Evolutionary conservation across 2,797 vertebrate genomes (phyloP).

Genomic region (Xenopus petersii): DNA sequence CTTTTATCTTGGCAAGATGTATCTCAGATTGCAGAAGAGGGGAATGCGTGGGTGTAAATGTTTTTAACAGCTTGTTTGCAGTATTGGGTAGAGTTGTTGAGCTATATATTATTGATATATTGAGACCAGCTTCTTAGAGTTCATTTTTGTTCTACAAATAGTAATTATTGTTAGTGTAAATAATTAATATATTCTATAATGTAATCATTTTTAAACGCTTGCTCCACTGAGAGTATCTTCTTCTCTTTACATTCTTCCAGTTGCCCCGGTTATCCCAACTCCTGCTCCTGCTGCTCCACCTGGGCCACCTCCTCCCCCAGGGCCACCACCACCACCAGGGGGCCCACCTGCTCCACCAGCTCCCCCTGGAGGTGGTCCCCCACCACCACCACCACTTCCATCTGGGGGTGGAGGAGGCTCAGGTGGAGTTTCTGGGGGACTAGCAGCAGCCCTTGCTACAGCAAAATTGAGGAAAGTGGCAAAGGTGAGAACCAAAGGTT

Average conservation of each 20-base stretch:
- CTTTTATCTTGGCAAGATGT: too few species aligned
- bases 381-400: constrained; percentile 78
- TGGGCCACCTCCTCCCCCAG: constrained; percentile 55
- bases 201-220: background rate
- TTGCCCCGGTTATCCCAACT: constrained; percentile 19
- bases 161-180: too few species aligned
- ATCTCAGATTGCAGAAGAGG: too few species aligned
- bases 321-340: constrained; percentile 58
- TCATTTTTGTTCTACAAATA: too few species aligned
- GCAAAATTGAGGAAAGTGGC: constrained; percentile 77
- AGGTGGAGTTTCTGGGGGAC: constrained; percentile 53
- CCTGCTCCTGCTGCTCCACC: constrained; percentile 55
- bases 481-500: constrained; percentile 64
- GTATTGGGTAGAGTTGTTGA: too few species aligned
- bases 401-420: constrained; percentile 54
- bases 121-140: too few species aligned
- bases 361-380: constrained; percentile 56
- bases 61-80: too few species aligned
- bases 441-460: constrained; percentile 75
- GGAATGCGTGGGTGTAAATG: too few species aligned
- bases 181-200: too few species aligned
- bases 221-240: background rate
- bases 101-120: too few species aligned
- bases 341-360: constrained; percentile 43
- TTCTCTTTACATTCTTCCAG: constrained; percentile 7